Evolutionary conservation across 2,888 invertebrate species (phyloP).

Genomic region (Portevinia maculata): DNA sequence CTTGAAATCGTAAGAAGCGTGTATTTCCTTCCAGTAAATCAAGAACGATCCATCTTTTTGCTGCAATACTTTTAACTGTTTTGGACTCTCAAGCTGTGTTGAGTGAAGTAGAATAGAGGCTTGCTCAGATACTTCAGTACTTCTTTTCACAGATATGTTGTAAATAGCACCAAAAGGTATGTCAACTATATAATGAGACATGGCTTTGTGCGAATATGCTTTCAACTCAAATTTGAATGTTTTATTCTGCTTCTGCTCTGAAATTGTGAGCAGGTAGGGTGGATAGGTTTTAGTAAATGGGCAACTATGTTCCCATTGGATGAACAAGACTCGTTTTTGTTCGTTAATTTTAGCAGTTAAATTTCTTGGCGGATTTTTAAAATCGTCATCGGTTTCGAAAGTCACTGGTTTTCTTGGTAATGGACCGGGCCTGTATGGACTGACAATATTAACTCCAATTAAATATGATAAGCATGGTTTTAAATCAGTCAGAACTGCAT

Average conservation of each 20-base stretch:
- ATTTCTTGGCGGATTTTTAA: constrained; percentile 88
- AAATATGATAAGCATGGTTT: constrained; percentile 90
- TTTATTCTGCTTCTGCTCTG: constrained; percentile 83
- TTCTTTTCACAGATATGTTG: constrained; percentile 83
- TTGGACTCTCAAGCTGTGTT: constrained; percentile 86
- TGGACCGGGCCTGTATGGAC: constrained; percentile 87
- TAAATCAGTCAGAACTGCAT: constrained; percentile 85
- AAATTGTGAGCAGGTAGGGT: constrained; percentile 83
- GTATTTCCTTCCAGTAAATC: constrained; percentile 86
- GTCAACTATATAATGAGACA: constrained; percentile 84
- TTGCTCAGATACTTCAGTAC: constrained; percentile 79
- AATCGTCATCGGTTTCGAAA: constrained; percentile 86
- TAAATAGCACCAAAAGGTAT: constrained; percentile 84
- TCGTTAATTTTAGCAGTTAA: constrained; percentile 83
- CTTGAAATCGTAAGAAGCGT: constrained; percentile 75
- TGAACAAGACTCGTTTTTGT: constrained; percentile 83
- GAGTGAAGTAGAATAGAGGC: constrained; percentile 84
- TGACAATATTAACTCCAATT: constrained; percentile 87
- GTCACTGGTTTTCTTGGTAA: constrained; percentile 84
- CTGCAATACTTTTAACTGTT: constrained; percentile 85
- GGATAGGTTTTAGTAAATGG: constrained; percentile 78
- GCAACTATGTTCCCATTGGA: constrained; percentile 90
- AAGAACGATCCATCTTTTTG: constrained; percentile 86
- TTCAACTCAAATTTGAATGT: constrained; percentile 83
- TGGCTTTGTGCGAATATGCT: constrained; percentile 83